Base-by-base conservation (phyloP, 2,797 vertebrate genomes). In the Acomys russatus region DNA sequence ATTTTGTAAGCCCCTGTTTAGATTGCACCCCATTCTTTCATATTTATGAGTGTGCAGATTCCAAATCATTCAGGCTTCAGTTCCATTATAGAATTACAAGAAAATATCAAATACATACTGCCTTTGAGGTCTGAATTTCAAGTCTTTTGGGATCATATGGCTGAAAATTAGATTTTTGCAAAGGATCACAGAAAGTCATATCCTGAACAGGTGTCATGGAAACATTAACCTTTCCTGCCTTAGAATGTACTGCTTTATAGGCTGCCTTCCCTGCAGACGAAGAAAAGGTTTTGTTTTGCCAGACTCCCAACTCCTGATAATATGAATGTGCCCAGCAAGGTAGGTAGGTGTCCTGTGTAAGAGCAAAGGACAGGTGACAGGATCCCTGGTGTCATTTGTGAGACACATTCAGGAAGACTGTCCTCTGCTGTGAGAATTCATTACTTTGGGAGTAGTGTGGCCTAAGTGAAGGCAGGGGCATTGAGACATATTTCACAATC, bases 91-190 rank as follows among this genome's bases (percentile, higher is more conserved):
- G 73, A 59, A 61, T 35, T 96, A 77, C 4, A 79, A 76, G 73
- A 83, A 51, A 83, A 83, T 96, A 88, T 97, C 68, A 96, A 78
- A 93, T 84, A 85, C 79, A 87, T 85, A 3, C 22, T 35, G 18
- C 78, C 74, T 97, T 94, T 90, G 80, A 97, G 85, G 44, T 90
- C 20, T 92, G 63, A 76, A 94, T 94, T 96, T 88, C 87, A 97
- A 86, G 44, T 88, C 86, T 90, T 33, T 66, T 91, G 71, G 71
- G 25, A 78, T 80, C 38, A 87, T 88, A 70, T 64, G 66, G 84
- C 71, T 95, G 80, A 88, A 61, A 92, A 51, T 96, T 96, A 30
- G 90, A 3, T 35, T 95, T 96, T 96, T 94, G 93, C 59, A 96
- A 63, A 93, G 30, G 25, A 30, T 97, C 87, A 56, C 25, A 92